Evolutionary conservation across 1,140 invertebrate genomes (phyloP), one percentile per base, ranked within the genome.

Genomic region (Drusus annulatus): DNA sequence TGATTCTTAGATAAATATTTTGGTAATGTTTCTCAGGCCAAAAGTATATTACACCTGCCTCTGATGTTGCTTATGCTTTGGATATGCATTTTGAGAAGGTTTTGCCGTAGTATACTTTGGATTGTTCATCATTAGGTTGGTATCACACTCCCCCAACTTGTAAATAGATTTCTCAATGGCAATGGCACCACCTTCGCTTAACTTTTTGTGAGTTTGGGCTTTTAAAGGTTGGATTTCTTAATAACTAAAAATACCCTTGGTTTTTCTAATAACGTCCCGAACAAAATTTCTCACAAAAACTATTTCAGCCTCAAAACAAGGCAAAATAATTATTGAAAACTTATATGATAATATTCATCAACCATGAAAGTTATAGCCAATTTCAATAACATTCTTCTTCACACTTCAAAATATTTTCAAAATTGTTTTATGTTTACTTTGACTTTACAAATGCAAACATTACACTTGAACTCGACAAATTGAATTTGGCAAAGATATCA

Each of bases 21-120:
- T 83, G 81, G 79, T 80, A 78, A 83, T 83, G 51, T 89, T 90
- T 80, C 83, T 87, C 88, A 90, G 89, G 89, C 89, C 86, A 87
- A 87, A 90, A 89, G 87, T 88, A 87, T 90, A 87, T 88, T 90
- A 86, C 88, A 89, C 89, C 87, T 90, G 87, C 89, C 89, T 86
- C 86, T 89, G 89, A 90, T 89, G 89, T 90, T 90, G 88, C 87
- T 90, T 88, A 90, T 88, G 88, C 89, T 90, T 90, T 90, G 89
- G 89, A 90, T 90, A 88, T 90, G 88, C 89, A 90, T 90, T 88
- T 89, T 90, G 89, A 90, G 89, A 89, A 88, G 88, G 87, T 90
- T 90, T 87, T 90, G 89, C 89, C 89, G 88, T 90, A 90, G 88
- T 89, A 89, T 90, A 88, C 89, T 90, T 88, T 90, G 89, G 89